Evolutionary conservation across 2,113 vertebrate genomes (phyloP).

Genomic region (Psephotus haematonotus): DNA sequence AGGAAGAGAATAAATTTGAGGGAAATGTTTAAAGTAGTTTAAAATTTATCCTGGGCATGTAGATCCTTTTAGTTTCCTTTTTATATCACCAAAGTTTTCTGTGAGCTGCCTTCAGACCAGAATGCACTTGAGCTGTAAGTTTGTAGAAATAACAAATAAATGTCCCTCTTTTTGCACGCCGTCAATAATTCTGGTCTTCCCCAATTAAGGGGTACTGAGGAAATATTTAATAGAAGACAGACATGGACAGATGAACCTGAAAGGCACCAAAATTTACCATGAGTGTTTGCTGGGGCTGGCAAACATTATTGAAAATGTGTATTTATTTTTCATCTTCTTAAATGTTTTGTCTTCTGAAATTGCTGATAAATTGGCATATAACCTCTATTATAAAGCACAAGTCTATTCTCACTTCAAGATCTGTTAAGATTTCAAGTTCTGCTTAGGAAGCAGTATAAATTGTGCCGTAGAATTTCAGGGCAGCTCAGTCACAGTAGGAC

Average conservation of each 20-base stretch:
- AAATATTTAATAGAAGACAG: not conserved
- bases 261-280: not conserved
- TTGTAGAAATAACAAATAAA: not conserved
- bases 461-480: not conserved
- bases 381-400: not conserved
- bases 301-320: not conserved
- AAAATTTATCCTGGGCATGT: not conserved
- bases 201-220: not conserved
- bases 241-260: not conserved
- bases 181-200: not conserved
- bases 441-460: not conserved
- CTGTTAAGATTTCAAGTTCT: not conserved
- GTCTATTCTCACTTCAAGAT: not conserved
- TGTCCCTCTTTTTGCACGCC: not conserved
- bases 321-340: not conserved
- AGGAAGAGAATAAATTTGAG: not conserved
- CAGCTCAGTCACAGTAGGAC: not conserved
- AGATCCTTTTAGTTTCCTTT: conserved; percentile 19
- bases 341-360: not conserved
- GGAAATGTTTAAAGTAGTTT: not conserved
- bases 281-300: not conserved
- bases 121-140: not conserved
- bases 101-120: not conserved
- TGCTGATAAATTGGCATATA: not conserved
- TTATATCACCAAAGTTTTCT: not conserved